Evolutionary conservation across 2,797 vertebrate species (phyloP).

Genomic region (Dryobates pubescens): DNA sequence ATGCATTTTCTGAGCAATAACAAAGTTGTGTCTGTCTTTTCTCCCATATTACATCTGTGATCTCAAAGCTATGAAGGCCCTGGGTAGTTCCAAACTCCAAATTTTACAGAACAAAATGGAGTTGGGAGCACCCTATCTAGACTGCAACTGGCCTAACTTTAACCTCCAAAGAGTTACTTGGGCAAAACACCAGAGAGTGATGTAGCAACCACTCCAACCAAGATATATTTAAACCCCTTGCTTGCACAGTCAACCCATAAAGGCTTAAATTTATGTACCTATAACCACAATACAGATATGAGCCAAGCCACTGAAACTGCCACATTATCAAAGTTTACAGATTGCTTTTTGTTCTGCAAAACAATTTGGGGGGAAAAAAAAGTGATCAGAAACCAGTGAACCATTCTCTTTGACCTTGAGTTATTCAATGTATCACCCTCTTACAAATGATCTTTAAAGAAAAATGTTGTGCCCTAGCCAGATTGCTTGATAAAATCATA

Average conservation of each 20-base stretch:
- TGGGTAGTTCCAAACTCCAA: background rate
- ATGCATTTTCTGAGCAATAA: background rate
- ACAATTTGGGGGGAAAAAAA: background rate
- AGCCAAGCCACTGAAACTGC: constrained; percentile 36
- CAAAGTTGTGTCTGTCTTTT: background rate
- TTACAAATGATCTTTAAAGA: constrained; percentile 60
- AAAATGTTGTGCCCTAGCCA: constrained; percentile 24
- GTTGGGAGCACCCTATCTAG: background rate
- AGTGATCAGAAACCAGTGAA: constrained; percentile 76
- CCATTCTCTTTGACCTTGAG: constrained; percentile 63
- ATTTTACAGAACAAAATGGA: background rate
- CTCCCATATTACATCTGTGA: rapidly evolving
- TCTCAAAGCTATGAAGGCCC: background rate
- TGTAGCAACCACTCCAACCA: background rate
- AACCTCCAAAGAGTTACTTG: background rate
- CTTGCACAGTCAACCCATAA: background rate
- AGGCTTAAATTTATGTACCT: background rate
- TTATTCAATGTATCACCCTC: constrained; percentile 64
- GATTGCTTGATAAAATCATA: constrained; percentile 63
- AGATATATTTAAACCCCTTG: background rate
- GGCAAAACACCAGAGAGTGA: background rate
- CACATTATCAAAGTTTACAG: constrained; percentile 59
- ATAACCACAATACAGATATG: background rate
- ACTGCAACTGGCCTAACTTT: background rate
- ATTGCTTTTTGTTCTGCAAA: constrained; percentile 68